Evolutionary conservation across 2,113 vertebrate species (phyloP).

Genomic region (Melanotaenia duboulayi): DNA sequence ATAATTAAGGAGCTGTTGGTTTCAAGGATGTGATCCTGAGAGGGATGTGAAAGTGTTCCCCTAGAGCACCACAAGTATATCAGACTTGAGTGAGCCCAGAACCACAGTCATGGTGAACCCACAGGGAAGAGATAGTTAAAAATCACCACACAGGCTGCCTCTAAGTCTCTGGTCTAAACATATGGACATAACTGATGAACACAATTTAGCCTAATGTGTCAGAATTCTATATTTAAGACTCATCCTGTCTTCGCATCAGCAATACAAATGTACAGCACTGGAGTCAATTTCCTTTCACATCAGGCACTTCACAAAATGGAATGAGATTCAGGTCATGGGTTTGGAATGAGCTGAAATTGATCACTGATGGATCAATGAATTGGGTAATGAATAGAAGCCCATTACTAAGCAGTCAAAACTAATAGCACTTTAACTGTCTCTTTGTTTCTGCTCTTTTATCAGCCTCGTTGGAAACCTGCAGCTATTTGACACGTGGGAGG

Average conservation of each 20-base stretch:
- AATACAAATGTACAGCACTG: background rate
- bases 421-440: constrained; percentile 67
- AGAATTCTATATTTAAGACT: constrained; percentile 20
- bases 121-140: constrained; percentile 27
- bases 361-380: constrained; percentile 70
- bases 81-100: constrained; percentile 24
- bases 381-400: constrained; percentile 58
- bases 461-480: constrained; percentile 21
- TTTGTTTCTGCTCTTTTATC: constrained; percentile 53
- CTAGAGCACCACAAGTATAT: constrained; percentile 50
- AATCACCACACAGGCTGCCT: constrained; percentile 2
- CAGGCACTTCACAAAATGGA: constrained; percentile 58
- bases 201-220: constrained; percentile 26
- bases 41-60: constrained; percentile 75
- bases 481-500: constrained; percentile 2
- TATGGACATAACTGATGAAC: constrained; percentile 37
- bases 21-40: constrained; percentile 68
- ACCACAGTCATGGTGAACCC: constrained; percentile 18
- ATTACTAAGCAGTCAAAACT: constrained; percentile 69
- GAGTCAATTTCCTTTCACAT: constrained; percentile 35
- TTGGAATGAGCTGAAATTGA: constrained; percentile 62
- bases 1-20: constrained; percentile 79
- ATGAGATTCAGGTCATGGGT: constrained; percentile 61
- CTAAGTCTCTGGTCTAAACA: constrained; percentile 22
- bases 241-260: constrained; percentile 17